Conservation (phyloP, 2,888 invertebrate genomes). For the Ecdyonurus torrentis region DNA sequence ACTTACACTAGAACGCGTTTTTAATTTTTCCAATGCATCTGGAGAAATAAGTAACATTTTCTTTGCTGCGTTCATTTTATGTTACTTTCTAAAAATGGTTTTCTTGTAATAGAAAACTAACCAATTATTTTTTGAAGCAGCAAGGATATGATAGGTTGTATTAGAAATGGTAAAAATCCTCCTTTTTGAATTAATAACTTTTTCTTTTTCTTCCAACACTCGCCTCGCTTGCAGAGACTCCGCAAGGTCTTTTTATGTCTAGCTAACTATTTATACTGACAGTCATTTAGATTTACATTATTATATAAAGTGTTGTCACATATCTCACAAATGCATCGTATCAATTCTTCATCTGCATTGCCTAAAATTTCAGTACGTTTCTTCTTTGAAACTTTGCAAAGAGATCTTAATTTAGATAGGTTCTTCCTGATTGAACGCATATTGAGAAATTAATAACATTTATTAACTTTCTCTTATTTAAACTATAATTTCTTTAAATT, state of each 20-base stretch:
- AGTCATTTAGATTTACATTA: neutral
- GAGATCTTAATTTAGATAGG: neutral
- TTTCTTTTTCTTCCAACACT: conserved; percentile 2
- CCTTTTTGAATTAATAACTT: neutral
- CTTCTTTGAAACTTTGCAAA: neutral
- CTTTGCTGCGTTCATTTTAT: no score
- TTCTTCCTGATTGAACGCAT: neutral
- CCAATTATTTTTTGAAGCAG: no score
- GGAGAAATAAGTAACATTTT: neutral
- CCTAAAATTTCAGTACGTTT: neutral
- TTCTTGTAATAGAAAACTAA: neutral
- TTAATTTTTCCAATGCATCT: neutral
- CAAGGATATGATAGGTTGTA: neutral
- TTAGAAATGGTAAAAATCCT: neutral
- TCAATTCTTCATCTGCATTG: neutral
- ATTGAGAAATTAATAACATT: no score
- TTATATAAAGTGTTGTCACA: neutral
- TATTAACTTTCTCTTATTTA: no score
- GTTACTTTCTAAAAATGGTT: neutral
- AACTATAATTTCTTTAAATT: neutral
- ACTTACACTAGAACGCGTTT: neutral
- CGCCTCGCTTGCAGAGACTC: neutral
- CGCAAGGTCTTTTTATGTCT: neutral
- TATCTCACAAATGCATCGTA: neutral
- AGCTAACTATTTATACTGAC: neutral